A percentile compares a stretch with the other conserved stretches of the same genome.
phyloP scores from a whole-genome alignment of 2,797 vertebrate genomes.

The Bryconaethiops microstoma region DNA sequence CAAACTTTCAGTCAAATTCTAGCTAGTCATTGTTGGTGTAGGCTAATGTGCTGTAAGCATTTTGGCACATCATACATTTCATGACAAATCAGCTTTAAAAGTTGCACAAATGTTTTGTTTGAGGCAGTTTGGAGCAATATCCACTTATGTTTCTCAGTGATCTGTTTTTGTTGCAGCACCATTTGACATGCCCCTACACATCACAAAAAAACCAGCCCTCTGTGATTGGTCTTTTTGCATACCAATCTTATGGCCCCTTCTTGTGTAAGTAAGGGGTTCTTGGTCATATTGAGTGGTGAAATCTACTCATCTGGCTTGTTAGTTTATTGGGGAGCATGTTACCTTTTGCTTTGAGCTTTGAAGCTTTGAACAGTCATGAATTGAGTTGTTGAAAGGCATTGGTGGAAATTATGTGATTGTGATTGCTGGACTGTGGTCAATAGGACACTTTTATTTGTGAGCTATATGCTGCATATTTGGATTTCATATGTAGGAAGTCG shows the following conservation, averaged over 20 bases:
- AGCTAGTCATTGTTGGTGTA: too few relatives aligned
- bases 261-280: background rate
- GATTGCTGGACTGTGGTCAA: background rate
- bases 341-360: background rate
- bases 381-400: background rate
- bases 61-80: too few relatives aligned
- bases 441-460: slow-evolving; percentile 20
- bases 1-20: too few relatives aligned
- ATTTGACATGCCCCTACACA: background rate
- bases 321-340: too few relatives aligned
- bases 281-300: background rate
- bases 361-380: background rate
- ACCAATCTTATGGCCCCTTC: background rate
- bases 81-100: too few relatives aligned
- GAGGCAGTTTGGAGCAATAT: background rate
- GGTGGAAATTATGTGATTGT: background rate
- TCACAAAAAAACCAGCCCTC: background rate
- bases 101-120: too few relatives aligned
- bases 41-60: too few relatives aligned
- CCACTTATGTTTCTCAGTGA: background rate
- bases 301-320: background rate
- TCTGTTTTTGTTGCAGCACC: background rate
- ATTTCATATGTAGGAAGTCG: slow-evolving; percentile 19
- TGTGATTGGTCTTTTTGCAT: background rate
- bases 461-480: slow-evolving; percentile 7